phyloP scores from a whole-genome alignment of 2,113 vertebrate genomes.

The Phrynosoma blainvillii region DNA sequence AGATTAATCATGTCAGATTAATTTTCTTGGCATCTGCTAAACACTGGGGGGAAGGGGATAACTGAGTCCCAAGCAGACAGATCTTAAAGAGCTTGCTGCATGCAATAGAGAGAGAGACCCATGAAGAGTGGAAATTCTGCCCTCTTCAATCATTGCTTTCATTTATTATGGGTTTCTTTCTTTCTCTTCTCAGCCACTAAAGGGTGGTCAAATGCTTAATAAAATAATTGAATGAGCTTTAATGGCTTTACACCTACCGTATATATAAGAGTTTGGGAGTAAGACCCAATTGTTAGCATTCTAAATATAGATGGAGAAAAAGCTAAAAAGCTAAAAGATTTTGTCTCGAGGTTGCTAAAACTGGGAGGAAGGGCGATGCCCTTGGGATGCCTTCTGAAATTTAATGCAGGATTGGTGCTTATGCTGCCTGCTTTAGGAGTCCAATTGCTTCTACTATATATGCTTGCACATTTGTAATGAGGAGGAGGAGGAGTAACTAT shows the following conservation, averaged over 20 bases:
- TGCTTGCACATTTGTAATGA: not conserved
- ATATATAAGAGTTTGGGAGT: not conserved
- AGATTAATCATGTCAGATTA: not conserved
- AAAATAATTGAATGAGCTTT: not conserved
- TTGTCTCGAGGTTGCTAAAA: not conserved
- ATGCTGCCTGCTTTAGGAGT: not conserved
- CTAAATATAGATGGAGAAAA: not conserved
- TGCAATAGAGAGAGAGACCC: not conserved
- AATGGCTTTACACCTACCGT: not conserved
- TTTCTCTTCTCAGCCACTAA: not conserved
- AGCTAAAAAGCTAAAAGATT: not conserved
- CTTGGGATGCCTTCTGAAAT: not conserved
- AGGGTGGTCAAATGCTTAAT: not conserved
- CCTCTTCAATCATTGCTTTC: not conserved
- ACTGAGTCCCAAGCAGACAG: not conserved
- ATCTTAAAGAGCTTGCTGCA: not conserved
- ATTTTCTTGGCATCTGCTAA: slow-evolving; percentile 7
- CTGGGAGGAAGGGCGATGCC: too few relatives aligned
- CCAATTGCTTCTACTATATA: not conserved
- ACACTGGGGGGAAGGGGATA: not conserved
- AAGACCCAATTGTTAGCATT: not conserved
- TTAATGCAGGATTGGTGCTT: not conserved
- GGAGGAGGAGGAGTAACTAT: too few relatives aligned
- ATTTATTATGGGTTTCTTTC: not conserved
- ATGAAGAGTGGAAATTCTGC: not conserved